phyloP scores from a whole-genome alignment of 2,888 invertebrate genomes.

The Polyommatus icarus region DNA sequence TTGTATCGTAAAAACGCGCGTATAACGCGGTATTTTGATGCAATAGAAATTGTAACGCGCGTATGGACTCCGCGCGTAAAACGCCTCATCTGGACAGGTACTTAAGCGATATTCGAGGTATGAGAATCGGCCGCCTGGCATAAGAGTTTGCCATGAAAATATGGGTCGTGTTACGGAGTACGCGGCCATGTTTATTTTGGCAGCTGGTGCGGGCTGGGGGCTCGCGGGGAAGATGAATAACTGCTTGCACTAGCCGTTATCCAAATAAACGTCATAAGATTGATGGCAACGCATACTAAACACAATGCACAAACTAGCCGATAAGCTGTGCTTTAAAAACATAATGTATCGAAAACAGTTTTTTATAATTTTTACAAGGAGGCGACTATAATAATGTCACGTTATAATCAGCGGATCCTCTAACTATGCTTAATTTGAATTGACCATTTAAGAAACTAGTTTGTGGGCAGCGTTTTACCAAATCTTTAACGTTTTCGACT shows the following conservation, averaged over 20 bases:
- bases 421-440: background rate
- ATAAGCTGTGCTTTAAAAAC: no score
- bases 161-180: background rate
- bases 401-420: background rate
- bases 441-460: background rate
- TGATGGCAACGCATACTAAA: background rate
- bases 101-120: no score
- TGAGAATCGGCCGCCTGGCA: no score
- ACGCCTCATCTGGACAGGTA: no score
- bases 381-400: background rate
- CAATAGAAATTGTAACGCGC: no score
- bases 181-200: conserved; percentile 58
- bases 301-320: background rate
- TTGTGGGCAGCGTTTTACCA: background rate
- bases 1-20: no score
- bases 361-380: background rate
- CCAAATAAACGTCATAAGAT: conserved; percentile 32
- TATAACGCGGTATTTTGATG: no score
- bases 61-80: no score
- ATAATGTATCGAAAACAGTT: background rate
- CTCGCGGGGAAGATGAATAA: conserved; percentile 36
- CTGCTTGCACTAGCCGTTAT: conserved; percentile 28
- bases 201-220: conserved; percentile 53
- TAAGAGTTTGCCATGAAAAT: background rate
- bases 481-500: background rate